A percentile compares a stretch with the other conserved stretches of the same genome.
These are phyloP conservation scores for Onychostruthus taczanowskii DNA, from an alignment of 2,113 vertebrate species.

Conservation along the genomic window DNA sequence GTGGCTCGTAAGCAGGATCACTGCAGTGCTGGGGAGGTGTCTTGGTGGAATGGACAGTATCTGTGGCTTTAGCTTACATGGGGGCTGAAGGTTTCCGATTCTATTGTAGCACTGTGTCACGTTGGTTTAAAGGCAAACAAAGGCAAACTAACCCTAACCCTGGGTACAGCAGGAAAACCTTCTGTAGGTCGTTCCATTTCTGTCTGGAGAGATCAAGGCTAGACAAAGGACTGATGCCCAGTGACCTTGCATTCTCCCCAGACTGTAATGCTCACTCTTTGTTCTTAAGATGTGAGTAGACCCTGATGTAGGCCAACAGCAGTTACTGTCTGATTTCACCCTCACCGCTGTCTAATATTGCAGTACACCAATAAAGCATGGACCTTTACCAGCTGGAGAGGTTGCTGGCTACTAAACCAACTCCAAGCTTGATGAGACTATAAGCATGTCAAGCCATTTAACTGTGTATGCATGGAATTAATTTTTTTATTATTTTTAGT, in stretches of 20 bases:
- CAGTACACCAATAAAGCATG: conserved; percentile 62
- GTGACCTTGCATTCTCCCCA: conserved; percentile 4
- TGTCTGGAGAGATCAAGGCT: not conserved
- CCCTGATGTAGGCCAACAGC: conserved; percentile 51
- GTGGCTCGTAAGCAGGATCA: conserved; percentile 58
- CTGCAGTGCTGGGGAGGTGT: conserved; percentile 47
- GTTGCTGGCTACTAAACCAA: conserved; percentile 58
- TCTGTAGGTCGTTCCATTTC: not conserved
- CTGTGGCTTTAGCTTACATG: conserved; percentile 51
- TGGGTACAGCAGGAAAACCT: not conserved
- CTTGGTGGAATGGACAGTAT: conserved; percentile 68
- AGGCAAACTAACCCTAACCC: not conserved
- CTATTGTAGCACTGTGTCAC: not conserved
- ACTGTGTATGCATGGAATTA: conserved; percentile 73
- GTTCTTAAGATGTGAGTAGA: not conserved
- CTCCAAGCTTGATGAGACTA: conserved; percentile 59
- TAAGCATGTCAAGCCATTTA: conserved; percentile 69
- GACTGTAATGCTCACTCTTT: conserved; percentile 6
- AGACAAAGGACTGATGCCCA: conserved; percentile 27
- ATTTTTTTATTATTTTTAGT: conserved; percentile 58
- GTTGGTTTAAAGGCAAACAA: not conserved
- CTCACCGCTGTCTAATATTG: conserved; percentile 21
- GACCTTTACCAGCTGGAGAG: conserved; percentile 6
- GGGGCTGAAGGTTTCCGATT: not conserved
- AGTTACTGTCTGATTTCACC: conserved; percentile 68